Evolutionary conservation across 1,140 invertebrate species (phyloP).

Genomic region (Bombus balteatus): DNA sequence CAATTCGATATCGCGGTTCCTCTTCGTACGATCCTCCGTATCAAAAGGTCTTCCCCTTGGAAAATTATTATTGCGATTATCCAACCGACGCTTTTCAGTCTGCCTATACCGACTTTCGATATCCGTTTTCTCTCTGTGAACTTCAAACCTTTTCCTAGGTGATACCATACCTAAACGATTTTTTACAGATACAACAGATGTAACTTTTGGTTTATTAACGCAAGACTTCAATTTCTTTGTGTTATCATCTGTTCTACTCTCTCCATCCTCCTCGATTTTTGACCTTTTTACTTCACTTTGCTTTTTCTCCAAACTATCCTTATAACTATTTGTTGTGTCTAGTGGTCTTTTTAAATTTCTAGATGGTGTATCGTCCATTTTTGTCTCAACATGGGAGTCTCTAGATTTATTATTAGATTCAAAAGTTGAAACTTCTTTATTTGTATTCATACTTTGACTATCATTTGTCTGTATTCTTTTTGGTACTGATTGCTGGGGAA

Average conservation of each 20-base stretch:
- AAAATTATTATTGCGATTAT: constrained; percentile 58
- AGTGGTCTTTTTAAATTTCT: constrained; percentile 55
- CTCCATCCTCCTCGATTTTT: constrained; percentile 52
- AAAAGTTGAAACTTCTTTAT: not conserved
- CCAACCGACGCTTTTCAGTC: constrained; percentile 54
- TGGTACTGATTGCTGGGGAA: constrained; percentile 33
- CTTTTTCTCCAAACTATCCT: constrained; percentile 46
- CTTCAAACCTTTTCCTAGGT: constrained; percentile 73
- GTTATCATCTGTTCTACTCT: constrained; percentile 48
- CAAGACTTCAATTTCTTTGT: constrained; percentile 73
- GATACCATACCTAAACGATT: constrained; percentile 70
- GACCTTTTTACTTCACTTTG: constrained; percentile 53
- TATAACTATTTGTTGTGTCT: constrained; percentile 17
- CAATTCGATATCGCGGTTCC: constrained; percentile 49
- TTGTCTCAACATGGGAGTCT: constrained; percentile 19
- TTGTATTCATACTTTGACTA: not conserved
- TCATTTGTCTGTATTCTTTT: constrained; percentile 48
- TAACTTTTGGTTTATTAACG: constrained; percentile 77
- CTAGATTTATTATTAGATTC: constrained; percentile 8
- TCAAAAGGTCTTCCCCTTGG: constrained; percentile 52
- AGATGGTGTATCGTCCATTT: not conserved
- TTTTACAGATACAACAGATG: constrained; percentile 79
- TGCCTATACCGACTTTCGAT: constrained; percentile 53
- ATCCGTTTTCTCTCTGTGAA: constrained; percentile 53
- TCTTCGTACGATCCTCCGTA: constrained; percentile 50